Percentiles rank a stretch among this genome's conserved stretches.
phyloP scores from a whole-genome alignment of 2,888 invertebrate species.

The Smittia aterrima region DNA sequence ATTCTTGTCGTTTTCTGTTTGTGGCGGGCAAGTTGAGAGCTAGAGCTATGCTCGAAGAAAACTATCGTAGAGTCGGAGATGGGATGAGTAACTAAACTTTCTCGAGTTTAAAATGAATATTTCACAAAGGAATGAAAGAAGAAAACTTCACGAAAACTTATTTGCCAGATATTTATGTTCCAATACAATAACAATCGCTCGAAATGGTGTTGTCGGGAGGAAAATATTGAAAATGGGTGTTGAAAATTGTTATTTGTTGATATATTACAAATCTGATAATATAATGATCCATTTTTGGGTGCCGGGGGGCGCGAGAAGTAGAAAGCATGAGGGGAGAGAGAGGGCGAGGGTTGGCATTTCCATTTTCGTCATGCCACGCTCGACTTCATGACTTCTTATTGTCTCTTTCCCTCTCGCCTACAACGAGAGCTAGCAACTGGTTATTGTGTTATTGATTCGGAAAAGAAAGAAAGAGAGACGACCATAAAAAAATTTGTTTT shows the following conservation, averaged over 20 bases:
- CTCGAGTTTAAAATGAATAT: too few species aligned
- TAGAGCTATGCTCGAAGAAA: not conserved
- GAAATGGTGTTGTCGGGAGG: not conserved
- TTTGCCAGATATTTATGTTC: too few species aligned
- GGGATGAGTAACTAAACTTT: too few species aligned
- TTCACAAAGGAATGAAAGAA: too few species aligned
- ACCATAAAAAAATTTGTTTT: constrained; percentile 3
- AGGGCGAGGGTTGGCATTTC: not conserved
- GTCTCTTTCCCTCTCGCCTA: not conserved
- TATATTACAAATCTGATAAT: constrained; percentile 12
- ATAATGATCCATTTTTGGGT: not conserved
- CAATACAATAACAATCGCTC: too few species aligned
- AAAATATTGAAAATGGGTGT: not conserved
- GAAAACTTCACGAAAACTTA: too few species aligned
- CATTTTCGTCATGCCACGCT: not conserved
- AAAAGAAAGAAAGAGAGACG: not conserved
- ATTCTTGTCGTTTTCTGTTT: not conserved
- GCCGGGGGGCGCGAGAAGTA: too few species aligned
- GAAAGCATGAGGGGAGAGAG: not conserved
- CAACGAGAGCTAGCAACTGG: not conserved
- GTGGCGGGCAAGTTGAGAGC: not conserved
- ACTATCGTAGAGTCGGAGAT: not conserved
- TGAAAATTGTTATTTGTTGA: not conserved
- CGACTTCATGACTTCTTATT: not conserved
- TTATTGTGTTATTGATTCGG: not conserved